Percentiles rank a stretch among this genome's conserved stretches.
Conservation (phyloP, 2,888 invertebrate genomes). For the Aethes cnicana region DNA sequence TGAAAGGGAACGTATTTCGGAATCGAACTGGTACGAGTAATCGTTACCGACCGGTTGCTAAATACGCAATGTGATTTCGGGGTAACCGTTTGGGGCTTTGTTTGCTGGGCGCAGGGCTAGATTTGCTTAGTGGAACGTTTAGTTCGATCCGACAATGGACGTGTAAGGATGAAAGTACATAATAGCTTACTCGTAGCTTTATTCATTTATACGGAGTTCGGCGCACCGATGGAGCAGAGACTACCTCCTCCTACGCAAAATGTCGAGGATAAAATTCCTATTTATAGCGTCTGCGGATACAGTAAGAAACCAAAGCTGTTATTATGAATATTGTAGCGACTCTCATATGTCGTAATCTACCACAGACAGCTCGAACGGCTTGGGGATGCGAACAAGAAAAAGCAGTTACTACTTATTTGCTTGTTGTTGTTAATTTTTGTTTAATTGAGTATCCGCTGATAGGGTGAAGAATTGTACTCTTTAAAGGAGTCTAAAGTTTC, state of each 20-base stretch:
- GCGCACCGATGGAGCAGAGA: background rate
- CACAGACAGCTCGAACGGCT: too few species aligned
- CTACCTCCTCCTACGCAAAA: constrained; percentile 11
- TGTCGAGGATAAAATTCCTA: constrained; percentile 17
- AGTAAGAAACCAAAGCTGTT: too few species aligned
- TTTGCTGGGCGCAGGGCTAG: constrained; percentile 14
- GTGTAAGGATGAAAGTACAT: constrained; percentile 7
- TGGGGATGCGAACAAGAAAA: too few species aligned
- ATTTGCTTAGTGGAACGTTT: constrained; percentile 27
- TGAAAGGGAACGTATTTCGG: constrained; percentile 30
- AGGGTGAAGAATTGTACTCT: too few species aligned
- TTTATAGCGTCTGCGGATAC: constrained; percentile 19
- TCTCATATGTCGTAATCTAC: too few species aligned
- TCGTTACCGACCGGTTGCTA: constrained; percentile 32
- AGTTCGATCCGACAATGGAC: too few species aligned
- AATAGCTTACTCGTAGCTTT: constrained; percentile 17
- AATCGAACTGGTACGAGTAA: constrained; percentile 28
- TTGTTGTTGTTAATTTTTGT: too few species aligned
- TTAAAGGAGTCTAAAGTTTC: too few species aligned
- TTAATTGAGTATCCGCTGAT: too few species aligned
- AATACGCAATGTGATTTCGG: constrained; percentile 34
- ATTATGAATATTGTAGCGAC: background rate
- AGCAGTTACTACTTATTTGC: too few species aligned
- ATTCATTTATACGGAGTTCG: constrained; percentile 16
- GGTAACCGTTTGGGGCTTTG: constrained; percentile 24